Base-by-base conservation (phyloP, 2,888 invertebrate genomes). In the Gnatocerus cornutus region DNA sequence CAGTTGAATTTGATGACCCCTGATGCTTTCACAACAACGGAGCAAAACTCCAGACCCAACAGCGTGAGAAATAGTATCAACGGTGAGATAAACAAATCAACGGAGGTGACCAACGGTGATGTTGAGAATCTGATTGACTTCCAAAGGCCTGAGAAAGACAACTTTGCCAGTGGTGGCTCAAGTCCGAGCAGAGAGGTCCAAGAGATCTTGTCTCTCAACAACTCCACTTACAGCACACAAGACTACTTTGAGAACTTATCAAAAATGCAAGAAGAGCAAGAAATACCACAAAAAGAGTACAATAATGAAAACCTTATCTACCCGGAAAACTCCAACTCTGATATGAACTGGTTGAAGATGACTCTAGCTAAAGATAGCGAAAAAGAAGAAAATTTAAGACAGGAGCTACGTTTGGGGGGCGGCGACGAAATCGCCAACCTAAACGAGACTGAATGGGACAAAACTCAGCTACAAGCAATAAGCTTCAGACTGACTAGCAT, bases 171-270 rank as follows among this genome's bases (percentile, higher is more conserved):
- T 58, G 93, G 92, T n/a, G 94, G 94, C 9, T 95, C 95, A 69
- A 95, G 95, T 83, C 95, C 96, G 3, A 95, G 95, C 78, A 88
- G 95, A 14, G 96, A 97, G 86, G 96, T 96, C 14, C 92, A 94
- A 82, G 93, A 96, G 86, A 96, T 96, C 75, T 87, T 96, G 83
- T 90, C 92, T 3, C 88, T 92, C 45, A 90, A 90, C 74, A 89
- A 89, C 70, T 76, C 76, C 7, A 75, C 72, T 5, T 81, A 78
- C 67, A 75, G 71, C 63, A 78, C 75, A 13, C 82, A 83, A 63
- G 84, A 84, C 62, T 84, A 80, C 73, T 84, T 81, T 61, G 83
- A 83, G 37, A 82, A 81, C 73, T 70, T 83, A 33, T 76, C 79
- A 0, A 82, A 82, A 72, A 53, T 79, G 21, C 67, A 62, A 8